phyloP scores from a whole-genome alignment of 2,113 vertebrate species.

The Tachysurus vachellii region DNA sequence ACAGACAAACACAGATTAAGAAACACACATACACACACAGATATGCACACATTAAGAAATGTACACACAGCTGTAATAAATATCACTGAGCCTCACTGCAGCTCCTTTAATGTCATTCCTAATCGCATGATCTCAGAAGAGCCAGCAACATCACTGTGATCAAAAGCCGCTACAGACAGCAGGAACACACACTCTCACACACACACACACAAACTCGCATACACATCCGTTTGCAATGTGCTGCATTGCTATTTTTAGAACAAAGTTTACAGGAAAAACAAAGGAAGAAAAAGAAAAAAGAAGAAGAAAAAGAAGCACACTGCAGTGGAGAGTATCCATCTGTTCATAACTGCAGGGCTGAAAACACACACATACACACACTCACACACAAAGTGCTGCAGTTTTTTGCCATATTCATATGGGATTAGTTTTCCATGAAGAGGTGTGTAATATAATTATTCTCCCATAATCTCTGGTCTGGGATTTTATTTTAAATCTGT shows the following conservation, averaged over 20 bases:
- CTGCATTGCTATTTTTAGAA: slow-evolving; percentile 36
- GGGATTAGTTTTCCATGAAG: not conserved
- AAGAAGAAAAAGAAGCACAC: not conserved
- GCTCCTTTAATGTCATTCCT: slow-evolving; percentile 28
- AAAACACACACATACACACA: not conserved
- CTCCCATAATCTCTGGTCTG: not conserved
- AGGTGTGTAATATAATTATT: not conserved
- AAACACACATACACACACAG: not conserved
- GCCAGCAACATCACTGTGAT: slow-evolving; percentile 6
- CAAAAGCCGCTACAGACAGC: slow-evolving; percentile 19
- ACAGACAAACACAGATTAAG: not conserved
- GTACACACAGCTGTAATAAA: slow-evolving; percentile 9
- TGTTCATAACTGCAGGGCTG: slow-evolving; percentile 9
- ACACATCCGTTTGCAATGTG: slow-evolving; percentile 15
- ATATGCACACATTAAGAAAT: not conserved
- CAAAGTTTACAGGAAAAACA: slow-evolving; percentile 34
- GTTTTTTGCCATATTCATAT: not conserved
- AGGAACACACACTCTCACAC: slow-evolving; percentile 4
- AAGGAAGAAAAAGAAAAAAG: slow-evolving; percentile 19
- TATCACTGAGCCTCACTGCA: slow-evolving; percentile 7
- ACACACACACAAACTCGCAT: slow-evolving; percentile 12
- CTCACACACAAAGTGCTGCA: not conserved
- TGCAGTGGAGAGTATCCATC: slow-evolving; percentile 22
- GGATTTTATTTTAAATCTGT: not conserved
- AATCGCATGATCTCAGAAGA: slow-evolving; percentile 1